Base-by-base conservation (phyloP, 2,113 vertebrate genomes). In the Urocolius indicus region DNA sequence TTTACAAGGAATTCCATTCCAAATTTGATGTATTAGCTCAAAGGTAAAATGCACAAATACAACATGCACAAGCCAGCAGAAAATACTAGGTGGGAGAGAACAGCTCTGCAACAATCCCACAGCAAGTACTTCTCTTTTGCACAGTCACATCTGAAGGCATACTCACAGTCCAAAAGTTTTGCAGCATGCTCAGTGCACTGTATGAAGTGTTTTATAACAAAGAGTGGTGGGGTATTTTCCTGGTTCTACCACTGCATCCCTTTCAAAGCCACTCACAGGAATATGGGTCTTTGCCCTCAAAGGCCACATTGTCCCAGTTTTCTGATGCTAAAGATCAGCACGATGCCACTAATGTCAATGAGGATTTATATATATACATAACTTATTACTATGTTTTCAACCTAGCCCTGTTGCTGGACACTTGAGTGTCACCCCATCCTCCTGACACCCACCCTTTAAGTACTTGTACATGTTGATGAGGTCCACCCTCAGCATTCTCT, bases 301-400 rank as follows among this genome's bases (percentile, higher is more conserved):
- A 80, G 49, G 52, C 22, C 23, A 65, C 15, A 55, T 1, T 26
- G 34, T 54, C 4, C 4, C 12, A 34, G 38, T 80, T 63, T 52
- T 67, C 52, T 68, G 30, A 11, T 86, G 16, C 58, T 83, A 36
- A 41, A 51, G 41, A 30, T 57, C 61, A 78, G 9, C 23, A 61
- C 0, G 1, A 22, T 0, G 0, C 19, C 29, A 46, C 26, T 58
- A 66, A 59, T 19, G 16, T 2, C 18, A 78, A 1, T 23, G n/a
- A 71, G 13, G 24, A 81, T 72, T 78, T n/a, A n/a, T n/a, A n/a
- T n/a, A n/a, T n/a, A n/a, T n/a, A n/a, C n/a, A n/a, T n/a, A n/a
- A 69, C 8, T 5, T 16, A 13, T 15, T 61, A 51, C 8, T 48
- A 46, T 74, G 20, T 23, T 86, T 81, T 48, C 65, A 86, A 9